Evolutionary conservation across 2,113 vertebrate species (phyloP), one percentile per base, ranked within the genome.

Genomic region (Bambusicola thoracicus): DNA sequence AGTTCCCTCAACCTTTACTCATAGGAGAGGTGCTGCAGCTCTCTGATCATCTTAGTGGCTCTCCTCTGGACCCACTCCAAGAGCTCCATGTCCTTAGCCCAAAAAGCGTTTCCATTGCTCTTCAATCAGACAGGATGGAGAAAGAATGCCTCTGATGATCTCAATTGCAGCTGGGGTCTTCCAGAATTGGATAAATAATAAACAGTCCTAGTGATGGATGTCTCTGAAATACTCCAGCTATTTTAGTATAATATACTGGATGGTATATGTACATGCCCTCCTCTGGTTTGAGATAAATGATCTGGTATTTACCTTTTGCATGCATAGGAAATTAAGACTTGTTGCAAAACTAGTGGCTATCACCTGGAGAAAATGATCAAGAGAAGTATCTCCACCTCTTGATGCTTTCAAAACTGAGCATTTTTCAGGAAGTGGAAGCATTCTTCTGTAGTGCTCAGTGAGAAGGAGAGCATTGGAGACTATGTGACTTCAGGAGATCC

Each of bases 111-210:
- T 85, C 78, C 84, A 87, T 67, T 82, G 70, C 70, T 92, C 44
- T 89, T 85, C 63, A 49, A 3, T 85, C 48, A 59, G 66, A 66
- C 53, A 69, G 62, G 86, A 44, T 73, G 86, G 40, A 89, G 48
- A n/a, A 90, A 87, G 74, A 93, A 82, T 76, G 70, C 53, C 56
- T 87, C 55, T 73, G 89, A 85, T 87, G 70, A 82, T 79, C 67
- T 92, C 59, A 78, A 0, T 49, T 85, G 34, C 34, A 94, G 55
- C 78, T 84, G 44, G 19, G 44, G 70, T 21, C 40, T 92, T 92
- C 80, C 81, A 96, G 40, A 53, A 36, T 32, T 80, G 59, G 55
- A 73, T 92, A 89, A 96, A 94, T 94, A 94, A 94, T 92, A 77
- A 80, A 91, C 92, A 40, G 29, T 27, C 22, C 6, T 2, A 1